Evolutionary conservation across 1,140 invertebrate genomes (phyloP).

Genomic region (Camponotus floridanus): DNA sequence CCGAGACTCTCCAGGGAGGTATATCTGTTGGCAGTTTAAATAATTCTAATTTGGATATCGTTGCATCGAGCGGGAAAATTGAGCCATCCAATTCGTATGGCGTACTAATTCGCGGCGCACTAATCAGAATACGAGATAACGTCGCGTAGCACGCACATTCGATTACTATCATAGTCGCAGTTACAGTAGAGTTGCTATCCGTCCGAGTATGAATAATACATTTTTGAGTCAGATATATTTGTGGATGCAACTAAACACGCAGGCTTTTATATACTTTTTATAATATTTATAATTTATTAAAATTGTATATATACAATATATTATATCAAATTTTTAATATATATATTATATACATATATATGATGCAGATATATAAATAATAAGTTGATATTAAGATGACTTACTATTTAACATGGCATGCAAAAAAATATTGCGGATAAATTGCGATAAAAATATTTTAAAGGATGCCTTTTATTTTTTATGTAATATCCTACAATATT

Average conservation of each 20-base stretch:
- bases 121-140: slow-evolving; percentile 50
- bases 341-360: too few species aligned
- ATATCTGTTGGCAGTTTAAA: slow-evolving; percentile 46
- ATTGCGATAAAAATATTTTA: too few species aligned
- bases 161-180: not conserved
- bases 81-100: slow-evolving; percentile 9
- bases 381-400: not conserved
- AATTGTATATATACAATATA: not conserved
- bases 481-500: not conserved
- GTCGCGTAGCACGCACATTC: not conserved
- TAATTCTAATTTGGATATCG: slow-evolving; percentile 50
- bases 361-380: not conserved
- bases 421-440: not conserved
- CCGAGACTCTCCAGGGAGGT: slow-evolving; percentile 11
- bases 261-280: not conserved
- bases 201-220: not conserved
- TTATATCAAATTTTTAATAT: not conserved
- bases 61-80: slow-evolving; percentile 40
- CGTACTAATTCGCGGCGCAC: slow-evolving; percentile 10
- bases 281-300: too few species aligned
- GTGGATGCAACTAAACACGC: too few species aligned
- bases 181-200: slow-evolving; percentile 10
- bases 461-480: not conserved
- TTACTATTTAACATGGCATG: too few species aligned
- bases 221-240: not conserved